These are phyloP conservation scores for Diacarnus erythraeanus DNA, from an alignment of 37 sponge, comb jelly and placozoan genomes.

Conservation along the genomic window DNA sequence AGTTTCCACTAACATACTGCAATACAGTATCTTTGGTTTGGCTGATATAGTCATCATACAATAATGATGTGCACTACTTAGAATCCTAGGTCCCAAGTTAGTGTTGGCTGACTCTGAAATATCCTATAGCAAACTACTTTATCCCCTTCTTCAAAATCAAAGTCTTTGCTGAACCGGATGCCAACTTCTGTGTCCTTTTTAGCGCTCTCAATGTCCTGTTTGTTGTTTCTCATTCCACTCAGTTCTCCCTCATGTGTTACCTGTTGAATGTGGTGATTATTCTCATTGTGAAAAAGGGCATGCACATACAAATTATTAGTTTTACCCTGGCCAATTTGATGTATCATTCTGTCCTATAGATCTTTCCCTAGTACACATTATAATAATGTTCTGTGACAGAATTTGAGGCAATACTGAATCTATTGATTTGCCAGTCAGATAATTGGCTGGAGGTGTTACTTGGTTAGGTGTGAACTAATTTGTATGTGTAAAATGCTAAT, in stretches of 20 bases:
- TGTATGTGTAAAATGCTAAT: too few relatives aligned
- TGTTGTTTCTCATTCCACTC: conserved; percentile 51
- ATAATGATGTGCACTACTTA: neutral
- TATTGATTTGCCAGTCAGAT: too few relatives aligned
- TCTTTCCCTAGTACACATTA: too few relatives aligned
- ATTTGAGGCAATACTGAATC: too few relatives aligned
- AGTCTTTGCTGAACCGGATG: conserved; percentile 43
- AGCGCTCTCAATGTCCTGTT: conserved; percentile 53
- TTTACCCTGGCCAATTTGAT: too few relatives aligned
- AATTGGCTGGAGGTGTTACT: too few relatives aligned
- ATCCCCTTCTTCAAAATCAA: conserved; percentile 58
- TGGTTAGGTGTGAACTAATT: too few relatives aligned
- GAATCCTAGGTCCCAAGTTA: conserved; percentile 67
- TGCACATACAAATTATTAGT: too few relatives aligned
- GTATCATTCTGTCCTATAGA: too few relatives aligned
- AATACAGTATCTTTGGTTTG: too few relatives aligned
- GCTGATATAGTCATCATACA: neutral
- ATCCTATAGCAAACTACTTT: conserved; percentile 41
- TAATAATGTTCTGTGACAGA: too few relatives aligned
- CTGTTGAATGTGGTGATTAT: neutral
- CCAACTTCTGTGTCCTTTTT: conserved; percentile 81
- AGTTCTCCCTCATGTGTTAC: conserved; percentile 50
- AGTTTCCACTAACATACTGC: too few relatives aligned
- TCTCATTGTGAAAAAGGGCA: neutral
- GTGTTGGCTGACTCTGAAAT: conserved; percentile 16